These are phyloP conservation scores for Meriones unguiculatus DNA, from an alignment of 2,113 vertebrate species.

Conservation along the genomic window DNA sequence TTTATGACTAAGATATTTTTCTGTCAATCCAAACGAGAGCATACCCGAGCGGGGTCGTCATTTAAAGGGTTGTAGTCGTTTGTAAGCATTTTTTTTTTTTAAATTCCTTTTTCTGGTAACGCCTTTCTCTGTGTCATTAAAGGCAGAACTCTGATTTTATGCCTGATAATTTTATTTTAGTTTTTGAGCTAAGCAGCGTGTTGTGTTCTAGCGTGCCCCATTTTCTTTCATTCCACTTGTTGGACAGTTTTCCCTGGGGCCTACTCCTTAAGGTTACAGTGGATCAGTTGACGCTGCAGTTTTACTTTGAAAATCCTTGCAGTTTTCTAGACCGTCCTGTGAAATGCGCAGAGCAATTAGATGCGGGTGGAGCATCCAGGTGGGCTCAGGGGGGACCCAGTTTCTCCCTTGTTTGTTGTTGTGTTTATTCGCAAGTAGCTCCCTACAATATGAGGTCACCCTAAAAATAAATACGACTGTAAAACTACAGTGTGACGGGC, in stretches of 20 bases:
- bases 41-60: neutral
- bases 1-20: neutral
- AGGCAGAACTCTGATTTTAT: neutral
- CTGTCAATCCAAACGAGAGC: neutral
- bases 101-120: neutral
- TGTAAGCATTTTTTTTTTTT: conserved; percentile 42
- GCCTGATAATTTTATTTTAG: neutral
- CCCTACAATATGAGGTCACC: neutral
- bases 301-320: conserved; percentile 7
- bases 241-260: conserved; percentile 8
- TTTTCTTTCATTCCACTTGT: neutral
- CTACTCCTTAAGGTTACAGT: neutral
- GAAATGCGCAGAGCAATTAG: neutral
- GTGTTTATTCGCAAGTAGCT: neutral
- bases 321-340: neutral
- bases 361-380: neutral
- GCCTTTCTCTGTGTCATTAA: neutral
- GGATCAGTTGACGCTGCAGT: neutral
- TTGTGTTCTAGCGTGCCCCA: fast-evolving
- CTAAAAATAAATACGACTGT: neutral
- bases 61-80: neutral
- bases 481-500: neutral
- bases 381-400: neutral
- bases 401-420: neutral
- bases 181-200: neutral